These are phyloP conservation scores for Andricus quercusramuli DNA, from an alignment of 2,888 invertebrate species.

Conservation along the genomic window DNA sequence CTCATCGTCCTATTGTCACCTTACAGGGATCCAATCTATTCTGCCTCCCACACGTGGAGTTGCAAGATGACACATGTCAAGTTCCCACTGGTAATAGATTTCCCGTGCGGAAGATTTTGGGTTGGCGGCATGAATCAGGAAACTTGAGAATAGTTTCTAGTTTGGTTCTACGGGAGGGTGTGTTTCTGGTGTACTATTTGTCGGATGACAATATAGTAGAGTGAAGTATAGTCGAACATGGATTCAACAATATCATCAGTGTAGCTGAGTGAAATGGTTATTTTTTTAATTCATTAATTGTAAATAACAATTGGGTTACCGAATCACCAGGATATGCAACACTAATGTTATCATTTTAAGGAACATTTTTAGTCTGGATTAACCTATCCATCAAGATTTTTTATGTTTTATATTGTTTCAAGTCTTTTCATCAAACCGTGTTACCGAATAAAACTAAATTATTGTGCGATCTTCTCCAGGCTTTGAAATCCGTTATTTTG, in stretches of 20 bases:
- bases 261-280: too few relatives aligned
- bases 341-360: too few relatives aligned
- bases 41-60: slow-evolving; percentile 23
- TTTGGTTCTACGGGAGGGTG: neutral
- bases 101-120: slow-evolving; percentile 8
- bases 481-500: too few relatives aligned
- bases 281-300: too few relatives aligned
- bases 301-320: too few relatives aligned
- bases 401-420: too few relatives aligned
- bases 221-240: neutral
- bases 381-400: too few relatives aligned
- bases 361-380: too few relatives aligned
- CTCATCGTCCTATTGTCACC: slow-evolving; percentile 39
- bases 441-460: too few relatives aligned
- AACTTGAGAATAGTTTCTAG: slow-evolving; percentile 24
- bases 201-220: neutral
- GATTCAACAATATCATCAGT: neutral
- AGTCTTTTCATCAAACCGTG: too few relatives aligned
- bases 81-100: slow-evolving; percentile 32
- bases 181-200: neutral
- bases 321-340: too few relatives aligned
- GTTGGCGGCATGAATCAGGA: slow-evolving; percentile 7
- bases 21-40: slow-evolving; percentile 46
- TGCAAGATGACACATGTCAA: slow-evolving; percentile 46
- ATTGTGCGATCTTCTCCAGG: too few relatives aligned